Evolutionary conservation across 1,140 invertebrate genomes (phyloP).

Genomic region (Nasonia longicornis): DNA sequence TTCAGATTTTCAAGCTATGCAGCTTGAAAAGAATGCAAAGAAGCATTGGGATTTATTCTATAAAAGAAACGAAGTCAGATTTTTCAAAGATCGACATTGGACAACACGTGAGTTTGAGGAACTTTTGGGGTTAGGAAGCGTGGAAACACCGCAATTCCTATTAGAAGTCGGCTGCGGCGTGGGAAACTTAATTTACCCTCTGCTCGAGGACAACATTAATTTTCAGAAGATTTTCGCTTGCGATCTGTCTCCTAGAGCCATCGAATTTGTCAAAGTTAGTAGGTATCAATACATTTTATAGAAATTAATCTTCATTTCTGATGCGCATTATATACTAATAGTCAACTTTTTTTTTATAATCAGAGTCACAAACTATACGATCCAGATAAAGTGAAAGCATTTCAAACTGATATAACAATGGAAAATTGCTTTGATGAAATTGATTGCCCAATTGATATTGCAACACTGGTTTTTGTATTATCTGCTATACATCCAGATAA

Average conservation of each 20-base stretch:
- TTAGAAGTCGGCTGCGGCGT: slow-evolving; percentile 97
- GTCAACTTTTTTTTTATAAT: slow-evolving; percentile 24
- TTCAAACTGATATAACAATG: slow-evolving; percentile 79
- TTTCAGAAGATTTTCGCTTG: slow-evolving; percentile 89
- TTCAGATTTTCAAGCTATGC: slow-evolving; percentile 80
- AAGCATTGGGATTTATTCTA: slow-evolving; percentile 99
- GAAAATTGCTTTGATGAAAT: slow-evolving; percentile 74
- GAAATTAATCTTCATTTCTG: background rate
- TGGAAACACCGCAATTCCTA: slow-evolving; percentile 66
- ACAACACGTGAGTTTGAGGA: slow-evolving; percentile 94
- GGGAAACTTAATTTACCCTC: slow-evolving; percentile 95
- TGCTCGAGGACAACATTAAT: slow-evolving; percentile 82
- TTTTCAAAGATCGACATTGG: slow-evolving; percentile 99
- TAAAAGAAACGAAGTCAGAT: slow-evolving; percentile 89
- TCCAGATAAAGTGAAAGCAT: slow-evolving; percentile 77
- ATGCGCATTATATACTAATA: background rate
- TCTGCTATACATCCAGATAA: slow-evolving; percentile 85
- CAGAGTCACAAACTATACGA: slow-evolving; percentile 72
- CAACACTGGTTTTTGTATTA: slow-evolving; percentile 83
- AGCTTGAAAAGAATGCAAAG: slow-evolving; percentile 88
- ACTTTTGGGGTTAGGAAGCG: slow-evolving; percentile 68
- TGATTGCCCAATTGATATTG: slow-evolving; percentile 73
- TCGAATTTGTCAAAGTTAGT: slow-evolving; percentile 86
- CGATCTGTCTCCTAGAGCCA: slow-evolving; percentile 92
- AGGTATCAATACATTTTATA: slow-evolving; percentile 51